Evolutionary conservation across 2,113 vertebrate species (phyloP), one percentile per base, ranked within the genome.

Genomic region (Alligator mississippiensis): DNA sequence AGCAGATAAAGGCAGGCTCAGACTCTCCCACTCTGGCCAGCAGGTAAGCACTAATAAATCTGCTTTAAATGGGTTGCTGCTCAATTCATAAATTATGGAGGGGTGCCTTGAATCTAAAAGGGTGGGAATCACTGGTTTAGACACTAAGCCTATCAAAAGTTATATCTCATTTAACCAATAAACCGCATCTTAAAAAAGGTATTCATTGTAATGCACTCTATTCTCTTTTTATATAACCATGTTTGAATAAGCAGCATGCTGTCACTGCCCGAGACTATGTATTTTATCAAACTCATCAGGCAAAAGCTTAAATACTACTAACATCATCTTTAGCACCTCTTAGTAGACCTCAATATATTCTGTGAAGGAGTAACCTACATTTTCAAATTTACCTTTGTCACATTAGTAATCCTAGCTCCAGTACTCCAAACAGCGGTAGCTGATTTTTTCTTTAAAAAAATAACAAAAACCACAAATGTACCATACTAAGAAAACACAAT

Each of bases 291-390:
- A 54, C 60, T 18, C 60, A 58, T 86, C 55, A 82, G 86, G 72
- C n/a, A 30, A 72, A 74, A 1, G 5, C 82, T 9, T 47, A 47
- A 84, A 2, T 1, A 70, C 62, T 9, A 8, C 0, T 19, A 2
- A 34, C 12, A 25, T 92, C 79, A 24, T 74, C 12, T 38, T 38
- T n/a, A 92, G 34, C 5, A 82, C 83, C 72, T 86, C 54, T 66
- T 34, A 3, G 9, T 47, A 85, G 66, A 88, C 47, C 34, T 85
- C 74, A 34, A 1, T 1, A 2, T 27, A 84, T 84, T 89, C 38
- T 11, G 34, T 13, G 63, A 84, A 82, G 11, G 62, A 24, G n/a
- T 12, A 28, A 59, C 12, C 61, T 22, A 1, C 0, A 0, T 11
- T 88, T 80, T 16, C 27, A 28, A 82, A 19, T 62, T 62, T 80